Evolutionary conservation across 2,888 invertebrate genomes (phyloP), one percentile per base, ranked within the genome.

Genomic region (Aphidius colemani): DNA sequence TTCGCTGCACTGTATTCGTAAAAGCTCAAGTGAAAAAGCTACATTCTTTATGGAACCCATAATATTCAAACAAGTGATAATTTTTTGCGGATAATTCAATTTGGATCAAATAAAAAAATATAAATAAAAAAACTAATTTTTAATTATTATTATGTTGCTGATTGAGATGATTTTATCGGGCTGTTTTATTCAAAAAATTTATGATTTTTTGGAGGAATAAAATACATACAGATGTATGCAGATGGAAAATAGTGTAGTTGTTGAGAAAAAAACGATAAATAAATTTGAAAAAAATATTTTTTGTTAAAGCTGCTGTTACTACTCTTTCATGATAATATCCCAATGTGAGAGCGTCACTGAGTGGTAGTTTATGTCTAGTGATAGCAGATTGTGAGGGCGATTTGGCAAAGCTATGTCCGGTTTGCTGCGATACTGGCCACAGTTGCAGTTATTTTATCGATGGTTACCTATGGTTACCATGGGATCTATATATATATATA

Each of bases 331-430:
- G 48, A 30, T 55, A 30, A 45, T 45, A 57, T 55, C 56, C 55
- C 48, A 10, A 49, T 13, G 11, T 18, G 53, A 63, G 64, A 65
- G 69, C 61, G 67, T 64, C 63, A 59, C 64, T 57, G 67, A 60
- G 48, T 66, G 68, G 64, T 70, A 71, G 68, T 76, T 76, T 76
- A 75, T 74, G 71, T 59, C 59, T 44, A 62, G 66, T 61, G 75
- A 76, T 76, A 75, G 72, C 70, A 73, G 73, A 75, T 73, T 64
- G 70, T 63, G 68, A 59, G 64, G 53, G 71, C 72, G 74, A 74
- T 75, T 74, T 71, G 68, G 61, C 69, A 71, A 74, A 71, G 69
- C 72, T 71, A 71, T 72, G 69, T 69, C 67, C 63, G 68, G 66
- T 59, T 30, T 51, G 64, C 61, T 49, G 71, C 63, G 67, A 71